Percentiles rank a stretch among this genome's conserved stretches.
These are phyloP conservation scores for Sebastes nivosus DNA, from an alignment of 2,797 vertebrate genomes.

Conservation along the genomic window DNA sequence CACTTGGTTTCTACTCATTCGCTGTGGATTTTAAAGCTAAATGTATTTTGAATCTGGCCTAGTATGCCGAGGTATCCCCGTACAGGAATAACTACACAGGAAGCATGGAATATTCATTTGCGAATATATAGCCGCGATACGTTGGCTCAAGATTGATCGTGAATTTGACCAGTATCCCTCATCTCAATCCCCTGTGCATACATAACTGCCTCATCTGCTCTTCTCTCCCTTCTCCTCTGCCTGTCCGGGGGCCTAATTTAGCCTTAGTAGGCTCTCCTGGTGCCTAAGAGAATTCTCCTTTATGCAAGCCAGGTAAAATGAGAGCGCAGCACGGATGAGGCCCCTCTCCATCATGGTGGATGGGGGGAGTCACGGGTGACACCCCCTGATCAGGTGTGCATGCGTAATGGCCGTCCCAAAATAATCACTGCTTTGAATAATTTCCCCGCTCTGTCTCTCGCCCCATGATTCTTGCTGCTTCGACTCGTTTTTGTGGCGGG, in stretches of 20 bases:
- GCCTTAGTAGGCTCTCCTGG: conserved; percentile 81
- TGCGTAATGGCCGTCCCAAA: conserved; percentile 93
- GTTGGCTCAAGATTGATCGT: conserved; percentile 72
- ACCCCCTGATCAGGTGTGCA: conserved; percentile 92
- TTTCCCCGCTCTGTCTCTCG: conserved; percentile 79
- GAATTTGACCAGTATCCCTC: conserved; percentile 80
- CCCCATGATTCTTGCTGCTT: conserved; percentile 93
- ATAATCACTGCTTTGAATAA: conserved; percentile 97
- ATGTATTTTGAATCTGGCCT: conserved; percentile 33
- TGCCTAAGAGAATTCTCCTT: conserved; percentile 83
- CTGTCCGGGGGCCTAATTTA: conserved; percentile 84
- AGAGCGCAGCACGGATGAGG: conserved; percentile 77
- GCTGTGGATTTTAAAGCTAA: not conserved
- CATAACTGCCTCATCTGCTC: conserved; percentile 78
- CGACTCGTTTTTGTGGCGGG: conserved; percentile 90
- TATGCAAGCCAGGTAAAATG: conserved; percentile 90
- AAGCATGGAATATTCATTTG: conserved; percentile 54
- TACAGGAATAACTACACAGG: conserved; percentile 43
- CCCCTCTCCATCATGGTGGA: conserved; percentile 88
- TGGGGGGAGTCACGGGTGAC: conserved; percentile 89
- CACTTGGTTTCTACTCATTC: conserved; percentile 26
- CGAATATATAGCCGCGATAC: conserved; percentile 51
- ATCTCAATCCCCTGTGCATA: conserved; percentile 79
- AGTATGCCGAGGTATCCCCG: conserved; percentile 26
- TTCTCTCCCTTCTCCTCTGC: conserved; percentile 74